Evolutionary conservation across 2,888 invertebrate genomes (phyloP), one percentile per base, ranked within the genome.

Genomic region (Corythucha ciliata): DNA sequence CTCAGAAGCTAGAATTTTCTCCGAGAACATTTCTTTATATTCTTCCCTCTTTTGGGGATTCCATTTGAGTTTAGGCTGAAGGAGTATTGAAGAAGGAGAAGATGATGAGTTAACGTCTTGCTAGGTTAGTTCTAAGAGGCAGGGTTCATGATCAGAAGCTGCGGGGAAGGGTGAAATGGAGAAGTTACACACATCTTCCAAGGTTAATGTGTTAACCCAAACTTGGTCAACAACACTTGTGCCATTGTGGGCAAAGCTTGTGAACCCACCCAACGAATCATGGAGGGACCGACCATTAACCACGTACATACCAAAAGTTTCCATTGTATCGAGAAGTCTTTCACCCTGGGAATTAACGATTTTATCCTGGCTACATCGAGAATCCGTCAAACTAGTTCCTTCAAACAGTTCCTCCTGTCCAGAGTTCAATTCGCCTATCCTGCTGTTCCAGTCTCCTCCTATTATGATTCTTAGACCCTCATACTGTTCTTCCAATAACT

Each of bases 361-460:
- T 10, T 29, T 29, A 29, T 29, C 29, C 29, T n/a, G n/a, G n/a
- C n/a, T n/a, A n/a, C n/a, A n/a, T n/a, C 46, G 21, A 16, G 33
- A 16, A 4, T 46, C 34, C 3, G 5, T 14, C 21, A 46, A 20
- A 10, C 21, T 14, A 8, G 33, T 46, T 8, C 34, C 34, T 5
- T 34, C 46, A n/a, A 34, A 46, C 12, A 46, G 18, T 12, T 34
- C 33, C 8, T 32, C 33, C n/a, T 29, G 10, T 32, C 32, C 27
- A 21, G 6, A n/a, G 45, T 45, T 45, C 32, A 27, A 6, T 6
- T 10, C n/a, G 7, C 45, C 45, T 16, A 45, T 45, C 20, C 45
- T 27, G 7, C 32, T 16, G 20, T 45, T 45, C 45, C 45, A 46
- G 32, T 46, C 46, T 20, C 46, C 46, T 2, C 46, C 46, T 22